Evolutionary conservation across 1,140 invertebrate species (phyloP), one percentile per base, ranked within the genome.

Genomic region (Drosophila subobscura): DNA sequence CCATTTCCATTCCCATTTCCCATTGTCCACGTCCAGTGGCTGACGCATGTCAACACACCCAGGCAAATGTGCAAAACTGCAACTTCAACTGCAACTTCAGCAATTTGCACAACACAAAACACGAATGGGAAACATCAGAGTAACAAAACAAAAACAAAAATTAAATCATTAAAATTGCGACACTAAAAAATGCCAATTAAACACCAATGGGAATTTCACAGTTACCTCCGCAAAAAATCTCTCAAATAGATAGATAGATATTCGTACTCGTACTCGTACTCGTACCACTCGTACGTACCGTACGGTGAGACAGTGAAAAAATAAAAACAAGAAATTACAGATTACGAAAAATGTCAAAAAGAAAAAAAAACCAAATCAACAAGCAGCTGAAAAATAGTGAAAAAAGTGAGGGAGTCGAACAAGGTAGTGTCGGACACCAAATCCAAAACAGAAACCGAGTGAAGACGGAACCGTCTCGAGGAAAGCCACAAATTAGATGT

Each of bases 401-500:
- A 70, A 49, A 71, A 50, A 54, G 65, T 52, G 61, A 57, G 58
- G 52, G 57, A 70, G 66, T 52, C 22, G 5, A 63, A 63, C 40
- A 55, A 61, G 58, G 10, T 50, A 37, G 58, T 22, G 42, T 8
- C 33, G 29, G 29, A 33, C 29, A 33, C 7, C 29, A 22, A 47
- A 20, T 20, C 33, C 33, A 16, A 25, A 22, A 27, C 50, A 25
- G 27, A n/a, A 27, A 25, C 20, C n/a, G 16, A 41, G 4, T 10
- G 61, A 52, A 65, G 68, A 70, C 73, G 73, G 73, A 76, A 83
- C 61, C 54, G 50, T 60, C 51, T 72, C 27, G 61, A 66, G 74
- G 58, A 78, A 84, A 85, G 72, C 80, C 80, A 76, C 80, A 85
- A 85, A 85, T 85, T 85, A 85, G 80, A 76, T 66, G 64, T 72